Conservation (phyloP, 2,888 invertebrate genomes). For the Dasypogon diadema region DNA sequence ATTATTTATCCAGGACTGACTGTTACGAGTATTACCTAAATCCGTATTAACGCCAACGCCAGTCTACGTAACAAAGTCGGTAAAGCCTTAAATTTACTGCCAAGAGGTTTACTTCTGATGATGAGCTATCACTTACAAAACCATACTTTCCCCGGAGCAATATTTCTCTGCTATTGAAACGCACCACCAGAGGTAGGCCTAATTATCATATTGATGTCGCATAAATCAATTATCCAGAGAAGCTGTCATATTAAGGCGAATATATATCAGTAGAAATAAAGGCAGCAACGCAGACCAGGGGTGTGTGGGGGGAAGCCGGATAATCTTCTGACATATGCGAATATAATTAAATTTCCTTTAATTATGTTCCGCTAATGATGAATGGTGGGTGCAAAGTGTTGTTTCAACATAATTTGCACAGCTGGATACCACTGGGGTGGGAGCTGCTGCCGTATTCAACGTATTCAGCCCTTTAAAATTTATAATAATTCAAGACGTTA, state of each 20-base stretch:
- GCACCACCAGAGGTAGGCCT: constrained; percentile 11
- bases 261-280: not conserved
- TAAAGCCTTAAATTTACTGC: not conserved
- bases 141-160: too few species aligned
- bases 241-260: constrained; percentile 36
- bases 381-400: constrained; percentile 30
- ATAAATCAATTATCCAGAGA: constrained; percentile 42
- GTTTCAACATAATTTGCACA: constrained; percentile 24
- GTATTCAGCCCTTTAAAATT: constrained; percentile 25
- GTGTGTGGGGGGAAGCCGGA: not conserved
- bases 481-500: constrained; percentile 38
- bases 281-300: not conserved
- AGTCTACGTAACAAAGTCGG: too few species aligned
- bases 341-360: constrained; percentile 50
- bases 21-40: too few species aligned
- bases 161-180: too few species aligned
- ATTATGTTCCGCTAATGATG: constrained; percentile 49
- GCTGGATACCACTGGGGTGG: constrained; percentile 34
- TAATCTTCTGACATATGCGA: constrained; percentile 48
- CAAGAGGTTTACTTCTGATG: not conserved
- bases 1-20: too few species aligned
- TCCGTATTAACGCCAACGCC: too few species aligned
- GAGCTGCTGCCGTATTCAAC: not conserved
- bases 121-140: not conserved
- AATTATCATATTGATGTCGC: constrained; percentile 41